Percentiles rank a stretch among this genome's conserved stretches.
phyloP scores from a whole-genome alignment of 2,113 vertebrate genomes.

The Plecotus auritus region DNA sequence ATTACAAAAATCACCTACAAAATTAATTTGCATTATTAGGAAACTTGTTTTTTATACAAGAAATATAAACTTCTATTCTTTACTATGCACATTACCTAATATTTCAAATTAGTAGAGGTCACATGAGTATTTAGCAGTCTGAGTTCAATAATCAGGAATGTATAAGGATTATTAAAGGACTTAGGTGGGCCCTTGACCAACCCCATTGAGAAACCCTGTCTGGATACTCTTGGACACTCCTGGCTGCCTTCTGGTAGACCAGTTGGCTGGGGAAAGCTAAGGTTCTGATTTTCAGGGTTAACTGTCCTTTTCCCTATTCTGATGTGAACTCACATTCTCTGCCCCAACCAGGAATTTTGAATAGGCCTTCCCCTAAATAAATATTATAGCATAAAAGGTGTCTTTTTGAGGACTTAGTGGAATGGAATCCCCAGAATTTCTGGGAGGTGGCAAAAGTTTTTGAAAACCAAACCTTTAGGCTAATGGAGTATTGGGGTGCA shows the following conservation, averaged over 20 bases:
- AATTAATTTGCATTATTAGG: background rate
- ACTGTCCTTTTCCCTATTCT: background rate
- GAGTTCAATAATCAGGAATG: background rate
- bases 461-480: background rate
- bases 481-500: too few relatives aligned
- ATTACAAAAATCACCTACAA: background rate
- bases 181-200: fast-evolving
- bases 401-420: background rate
- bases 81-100: background rate
- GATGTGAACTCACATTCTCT: background rate
- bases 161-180: background rate
- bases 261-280: fast-evolving
- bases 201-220: fast-evolving
- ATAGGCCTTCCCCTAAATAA: background rate
- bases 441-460: background rate
- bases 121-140: too few relatives aligned
- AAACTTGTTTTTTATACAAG: background rate
- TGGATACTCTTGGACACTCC: fast-evolving
- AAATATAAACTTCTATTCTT: background rate
- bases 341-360: background rate
- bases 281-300: too few relatives aligned
- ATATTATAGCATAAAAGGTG: background rate
- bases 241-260: background rate
- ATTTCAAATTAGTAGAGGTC: background rate
- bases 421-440: background rate